These are phyloP conservation scores for Palythoa grandis DNA, from an alignment of 92 coral and sea anemone species.

Conservation along the genomic window DNA sequence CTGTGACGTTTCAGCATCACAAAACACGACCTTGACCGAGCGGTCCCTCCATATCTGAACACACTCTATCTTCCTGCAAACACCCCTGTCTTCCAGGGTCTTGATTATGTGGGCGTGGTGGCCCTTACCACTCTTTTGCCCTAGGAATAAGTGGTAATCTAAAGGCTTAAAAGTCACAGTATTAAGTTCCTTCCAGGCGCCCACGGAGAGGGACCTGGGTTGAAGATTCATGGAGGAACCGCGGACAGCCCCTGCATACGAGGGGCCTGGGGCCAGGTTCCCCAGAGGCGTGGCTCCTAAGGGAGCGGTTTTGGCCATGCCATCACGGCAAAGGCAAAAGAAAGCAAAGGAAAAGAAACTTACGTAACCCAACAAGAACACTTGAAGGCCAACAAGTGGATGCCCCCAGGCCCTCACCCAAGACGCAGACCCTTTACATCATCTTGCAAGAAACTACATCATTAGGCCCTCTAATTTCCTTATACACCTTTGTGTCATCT, in stretches of 20 bases:
- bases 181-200: neutral
- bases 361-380: too few species aligned
- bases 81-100: neutral
- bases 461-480: neutral
- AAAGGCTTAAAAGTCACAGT: neutral
- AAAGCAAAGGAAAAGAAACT: too few species aligned
- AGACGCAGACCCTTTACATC: too few species aligned
- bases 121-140: neutral
- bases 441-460: neutral
- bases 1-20: neutral
- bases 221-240: too few species aligned
- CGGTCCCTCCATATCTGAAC: neutral
- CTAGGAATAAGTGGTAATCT: neutral
- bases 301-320: too few species aligned
- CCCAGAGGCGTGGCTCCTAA: too few species aligned
- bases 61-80: neutral
- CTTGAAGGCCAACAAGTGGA: too few species aligned
- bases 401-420: too few species aligned
- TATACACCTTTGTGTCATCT: neutral
- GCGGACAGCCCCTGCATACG: too few species aligned
- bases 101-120: neutral
- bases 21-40: neutral
- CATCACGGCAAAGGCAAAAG: too few species aligned
- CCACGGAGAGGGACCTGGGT: too few species aligned
- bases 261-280: too few species aligned